These are phyloP conservation scores for Protobothrops mucrosquamatus DNA, from an alignment of 2,113 vertebrate genomes.

Conservation along the genomic window DNA sequence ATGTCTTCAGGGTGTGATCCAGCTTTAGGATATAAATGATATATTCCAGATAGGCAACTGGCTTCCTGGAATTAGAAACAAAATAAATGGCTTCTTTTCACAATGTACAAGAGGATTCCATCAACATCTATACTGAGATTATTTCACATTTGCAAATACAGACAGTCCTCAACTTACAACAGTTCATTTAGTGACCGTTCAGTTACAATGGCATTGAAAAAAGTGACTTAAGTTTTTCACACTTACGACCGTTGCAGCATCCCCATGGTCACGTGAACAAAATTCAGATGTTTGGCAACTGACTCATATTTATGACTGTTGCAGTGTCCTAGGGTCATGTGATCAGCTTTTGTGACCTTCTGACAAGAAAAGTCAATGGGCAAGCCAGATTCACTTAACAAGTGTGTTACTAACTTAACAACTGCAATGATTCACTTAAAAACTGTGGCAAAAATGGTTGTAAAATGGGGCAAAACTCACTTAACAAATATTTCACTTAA, in stretches of 20 bases:
- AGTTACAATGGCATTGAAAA: too few species aligned
- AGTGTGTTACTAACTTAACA: not conserved
- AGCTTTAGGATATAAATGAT: not conserved
- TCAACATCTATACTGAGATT: not conserved
- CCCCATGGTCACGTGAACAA: too few species aligned
- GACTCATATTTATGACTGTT: too few species aligned
- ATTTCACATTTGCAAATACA: not conserved
- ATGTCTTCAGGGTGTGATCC: not conserved
- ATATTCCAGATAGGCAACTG: not conserved
- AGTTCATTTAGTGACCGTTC: too few species aligned
- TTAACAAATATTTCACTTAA: not conserved
- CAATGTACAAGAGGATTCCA: not conserved
- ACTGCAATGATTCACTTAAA: not conserved
- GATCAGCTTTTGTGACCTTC: too few species aligned
- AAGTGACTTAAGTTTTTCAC: too few species aligned
- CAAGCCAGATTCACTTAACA: too few species aligned
- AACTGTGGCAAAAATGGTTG: not conserved
- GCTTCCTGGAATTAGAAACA: not conserved
- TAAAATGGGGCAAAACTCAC: not conserved
- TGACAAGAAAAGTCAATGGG: too few species aligned
- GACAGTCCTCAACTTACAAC: too few species aligned
- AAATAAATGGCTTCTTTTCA: not conserved
- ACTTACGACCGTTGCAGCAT: too few species aligned
- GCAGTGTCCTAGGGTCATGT: too few species aligned
- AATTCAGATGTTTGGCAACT: too few species aligned